Base-by-base conservation (phyloP, 2,797 vertebrate genomes). In the Spinus pinus region DNA sequence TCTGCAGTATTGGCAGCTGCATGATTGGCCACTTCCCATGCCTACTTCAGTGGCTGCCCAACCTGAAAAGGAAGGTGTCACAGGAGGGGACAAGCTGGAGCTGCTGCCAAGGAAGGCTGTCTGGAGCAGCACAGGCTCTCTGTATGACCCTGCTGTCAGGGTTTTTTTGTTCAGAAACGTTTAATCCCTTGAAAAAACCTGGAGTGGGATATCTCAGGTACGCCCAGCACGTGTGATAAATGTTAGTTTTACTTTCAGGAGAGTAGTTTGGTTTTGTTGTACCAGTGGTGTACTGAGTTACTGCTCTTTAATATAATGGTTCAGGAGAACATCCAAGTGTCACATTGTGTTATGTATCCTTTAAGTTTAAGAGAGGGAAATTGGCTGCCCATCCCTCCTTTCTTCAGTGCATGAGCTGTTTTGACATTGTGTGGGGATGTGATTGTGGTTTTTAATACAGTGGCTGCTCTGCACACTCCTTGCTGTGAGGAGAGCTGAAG, bases 1-100 rank as follows among this genome's bases (percentile, higher is more conserved):
- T 90, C 95, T 21, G 94, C 96, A 7, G 94, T 96, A n/a, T 14
- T 98, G 41, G 95, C 98, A 77, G 92, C 98, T 50, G 97, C 97
- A 0, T 85, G 88, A 24, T 47, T 98, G 8, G 96, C 97, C 67
- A 83, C 93, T 8, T 96, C 96, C 66, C 50, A 41, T 47, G 89
- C 91, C 64, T 92, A 86, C 70, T 95, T 98, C 95, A 94, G 44
- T 98, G 98, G 96, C 81, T 75, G 67, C 85, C 91, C 51, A 77
- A 75, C 71, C 75, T 95, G 81, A 97, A 84, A 46, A 91, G 89
- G 57, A 96, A 93, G 14, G 37, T 64, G 5, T 92, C 88, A 94
- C 31, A 37, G 54, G 24, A 70, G 27, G 13, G 49, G 56, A 72
- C 24, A 47, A 46, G 39, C 53, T 80, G 61, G 22, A 83, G 75